Evolutionary conservation across 2,888 invertebrate genomes (phyloP), one percentile per base, ranked within the genome.

Genomic region (Noctua janthe): DNA sequence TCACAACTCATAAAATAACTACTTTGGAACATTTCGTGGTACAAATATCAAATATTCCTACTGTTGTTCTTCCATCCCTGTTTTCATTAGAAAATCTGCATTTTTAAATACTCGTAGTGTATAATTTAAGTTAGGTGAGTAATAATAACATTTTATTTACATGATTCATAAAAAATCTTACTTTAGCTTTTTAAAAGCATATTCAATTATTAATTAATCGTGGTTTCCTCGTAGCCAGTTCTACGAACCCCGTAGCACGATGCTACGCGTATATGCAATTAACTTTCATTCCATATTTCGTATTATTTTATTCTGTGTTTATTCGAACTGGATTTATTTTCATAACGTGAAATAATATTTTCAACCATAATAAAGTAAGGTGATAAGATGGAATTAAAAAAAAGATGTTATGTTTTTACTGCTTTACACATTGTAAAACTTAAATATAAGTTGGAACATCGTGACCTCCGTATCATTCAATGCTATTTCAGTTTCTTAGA

Each of bases 241-340:
- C 69, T 78, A 73, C 56, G 66, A 59, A 54, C 66, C 5, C 29
- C 29, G 73, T 23, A 66, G n/a, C 35, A 56, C 56, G 15, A 7
- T 56, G 67, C 15, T 66, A 66, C 66, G 75, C n/a, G 0, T 17
- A 17, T 66, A 54, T 10, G 72, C 29, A 64, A 70, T 62, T 15
- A 29, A 29, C 64, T 54, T 71, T 15, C 20, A 47, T 72, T 23
- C 2, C 15, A 29, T 62, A 79, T 29, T 39, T 69, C n/a, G 8
- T 29, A n/a, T n/a, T n/a, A n/a, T 59, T 35, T 56, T 54, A 51
- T 47, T 29, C 6, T 29, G 54, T 47, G 43, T 23, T 23, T 47
- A 59, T 35, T 70, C 56, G n/a, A 80, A 64, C 8, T 56, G 35
- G 6, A 29, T 80, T 71, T 23, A 10, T 79, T 67, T 78, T 54